A percentile compares a stretch with the other conserved stretches of the same genome.
These are phyloP conservation scores for Thripadectes ignobilis DNA, from an alignment of 2,797 vertebrate genomes.

Conservation along the genomic window DNA sequence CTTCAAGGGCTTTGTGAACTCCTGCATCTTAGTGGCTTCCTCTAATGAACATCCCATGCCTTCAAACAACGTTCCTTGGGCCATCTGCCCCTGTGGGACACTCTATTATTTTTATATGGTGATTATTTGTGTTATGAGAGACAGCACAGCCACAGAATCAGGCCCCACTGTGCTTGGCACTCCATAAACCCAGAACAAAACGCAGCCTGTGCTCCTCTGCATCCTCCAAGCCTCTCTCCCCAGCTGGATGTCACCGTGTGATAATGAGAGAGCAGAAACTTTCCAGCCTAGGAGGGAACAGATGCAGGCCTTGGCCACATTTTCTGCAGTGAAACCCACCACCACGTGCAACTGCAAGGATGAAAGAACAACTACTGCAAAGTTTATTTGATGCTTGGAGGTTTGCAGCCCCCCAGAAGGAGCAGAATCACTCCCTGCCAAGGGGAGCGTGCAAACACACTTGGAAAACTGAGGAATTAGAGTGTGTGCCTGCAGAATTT, in stretches of 20 bases:
- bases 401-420: neutral
- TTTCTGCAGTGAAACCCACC: neutral
- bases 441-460: rapidly evolving
- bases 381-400: neutral
- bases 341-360: rapidly evolving
- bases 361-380: neutral
- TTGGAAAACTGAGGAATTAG: rapidly evolving
- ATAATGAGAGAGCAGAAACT: neutral
- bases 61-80: neutral
- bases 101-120: neutral
- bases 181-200: neutral
- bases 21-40: neutral
- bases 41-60: neutral
- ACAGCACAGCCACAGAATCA: neutral
- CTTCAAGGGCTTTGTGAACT: neutral
- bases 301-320: neutral
- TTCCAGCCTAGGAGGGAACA: neutral
- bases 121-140: slow-evolving; percentile 32
- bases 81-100: neutral
- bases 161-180: slow-evolving; percentile 4
- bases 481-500: neutral
- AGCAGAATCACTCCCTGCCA: neutral
- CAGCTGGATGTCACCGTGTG: neutral
- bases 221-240: neutral
- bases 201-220: neutral